Percentiles rank a stretch among this genome's conserved stretches.
phyloP scores from a whole-genome alignment of 1,140 invertebrate species.

The Leptinotarsa texana region DNA sequence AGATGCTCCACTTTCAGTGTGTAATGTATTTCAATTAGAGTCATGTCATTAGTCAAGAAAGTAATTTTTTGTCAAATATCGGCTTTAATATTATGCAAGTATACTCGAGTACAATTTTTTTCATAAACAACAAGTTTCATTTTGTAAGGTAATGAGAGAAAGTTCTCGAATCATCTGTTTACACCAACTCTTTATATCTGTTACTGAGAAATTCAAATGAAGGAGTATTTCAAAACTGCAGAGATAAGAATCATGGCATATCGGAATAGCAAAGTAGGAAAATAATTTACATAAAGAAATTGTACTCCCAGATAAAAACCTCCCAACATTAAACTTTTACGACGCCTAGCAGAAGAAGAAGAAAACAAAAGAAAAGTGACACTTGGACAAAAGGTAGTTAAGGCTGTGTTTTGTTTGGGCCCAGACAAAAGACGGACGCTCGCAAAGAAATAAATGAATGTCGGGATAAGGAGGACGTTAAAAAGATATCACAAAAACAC shows the following conservation, averaged over 20 bases:
- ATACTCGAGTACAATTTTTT: too few species aligned
- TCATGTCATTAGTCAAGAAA: too few species aligned
- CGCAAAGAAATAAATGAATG: constrained; percentile 55
- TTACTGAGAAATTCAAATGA: background rate
- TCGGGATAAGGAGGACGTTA: constrained; percentile 49
- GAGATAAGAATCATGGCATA: background rate
- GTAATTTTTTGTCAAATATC: too few species aligned
- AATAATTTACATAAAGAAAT: constrained; percentile 29
- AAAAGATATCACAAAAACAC: constrained; percentile 56
- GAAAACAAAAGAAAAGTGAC: constrained; percentile 56
- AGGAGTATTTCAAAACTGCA: background rate
- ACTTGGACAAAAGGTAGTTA: constrained; percentile 57
- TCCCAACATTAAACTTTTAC: constrained; percentile 49
- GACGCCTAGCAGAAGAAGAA: constrained; percentile 41
- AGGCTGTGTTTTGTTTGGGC: constrained; percentile 54
- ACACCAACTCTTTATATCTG: too few species aligned
- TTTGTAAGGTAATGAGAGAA: too few species aligned
- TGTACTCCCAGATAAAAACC: constrained; percentile 42
- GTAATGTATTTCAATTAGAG: too few species aligned
- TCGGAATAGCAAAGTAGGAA: constrained; percentile 20
- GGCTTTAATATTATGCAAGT: too few species aligned
- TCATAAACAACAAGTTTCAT: too few species aligned
- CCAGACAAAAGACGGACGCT: constrained; percentile 37
- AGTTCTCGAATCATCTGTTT: background rate
- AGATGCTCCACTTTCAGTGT: too few species aligned